Conservation (phyloP, 2,113 vertebrate species). For the Rynchops niger region DNA sequence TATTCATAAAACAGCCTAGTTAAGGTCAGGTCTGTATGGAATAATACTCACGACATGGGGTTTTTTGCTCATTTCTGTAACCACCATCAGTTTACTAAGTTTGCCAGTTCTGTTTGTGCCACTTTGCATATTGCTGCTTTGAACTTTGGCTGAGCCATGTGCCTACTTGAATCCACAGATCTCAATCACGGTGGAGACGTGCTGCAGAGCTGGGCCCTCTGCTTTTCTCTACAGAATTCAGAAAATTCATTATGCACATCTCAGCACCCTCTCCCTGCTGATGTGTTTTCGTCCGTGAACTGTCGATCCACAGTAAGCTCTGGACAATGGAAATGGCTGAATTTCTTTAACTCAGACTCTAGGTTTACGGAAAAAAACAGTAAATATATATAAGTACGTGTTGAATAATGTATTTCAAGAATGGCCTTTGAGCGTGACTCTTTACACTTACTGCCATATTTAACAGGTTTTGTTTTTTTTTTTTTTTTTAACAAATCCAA, state of each 20-base stretch:
- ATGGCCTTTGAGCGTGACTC: not conserved
- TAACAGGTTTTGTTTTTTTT: not conserved
- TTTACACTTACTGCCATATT: slow-evolving; percentile 2
- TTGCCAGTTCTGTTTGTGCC: not conserved
- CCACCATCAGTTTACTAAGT: not conserved
- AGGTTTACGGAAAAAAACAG: not conserved
- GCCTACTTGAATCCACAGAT: not conserved
- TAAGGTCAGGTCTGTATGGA: not conserved
- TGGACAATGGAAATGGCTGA: not conserved
- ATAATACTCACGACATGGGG: not conserved
- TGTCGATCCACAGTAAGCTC: not conserved
- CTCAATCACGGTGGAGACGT: not conserved
- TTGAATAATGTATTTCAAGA: slow-evolving; percentile 3
- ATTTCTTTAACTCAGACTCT: not conserved
- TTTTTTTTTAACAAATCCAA: not conserved
- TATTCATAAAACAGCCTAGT: not conserved
- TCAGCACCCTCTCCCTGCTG: rapidly evolving
- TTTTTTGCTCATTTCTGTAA: not conserved
- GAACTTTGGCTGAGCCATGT: not conserved
- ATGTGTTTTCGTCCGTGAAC: not conserved
- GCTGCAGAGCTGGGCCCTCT: not conserved
- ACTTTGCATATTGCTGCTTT: not conserved
- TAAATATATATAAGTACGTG: not conserved
- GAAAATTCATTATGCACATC: not conserved
- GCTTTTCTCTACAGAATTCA: not conserved